These are phyloP conservation scores for Brachyrhaphis roseni DNA, from an alignment of 2,797 vertebrate genomes.

Conservation along the genomic window DNA sequence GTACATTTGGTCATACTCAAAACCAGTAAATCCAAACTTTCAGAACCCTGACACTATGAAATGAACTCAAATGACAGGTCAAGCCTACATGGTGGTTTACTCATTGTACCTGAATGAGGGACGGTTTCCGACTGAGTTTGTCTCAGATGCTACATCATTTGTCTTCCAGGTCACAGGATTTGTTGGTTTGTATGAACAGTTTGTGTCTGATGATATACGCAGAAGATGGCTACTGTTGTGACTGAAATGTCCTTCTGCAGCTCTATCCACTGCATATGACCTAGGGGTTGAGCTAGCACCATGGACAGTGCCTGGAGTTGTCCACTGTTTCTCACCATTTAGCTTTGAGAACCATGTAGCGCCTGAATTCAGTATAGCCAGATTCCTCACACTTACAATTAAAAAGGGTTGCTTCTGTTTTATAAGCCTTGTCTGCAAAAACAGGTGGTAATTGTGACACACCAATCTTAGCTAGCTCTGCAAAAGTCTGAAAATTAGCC, in stretches of 20 bases:
- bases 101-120: too few species aligned
- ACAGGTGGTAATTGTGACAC: neutral
- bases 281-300: neutral
- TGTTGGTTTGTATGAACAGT: neutral
- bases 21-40: neutral
- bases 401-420: neutral
- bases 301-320: constrained; percentile 1
- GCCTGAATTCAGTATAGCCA: neutral
- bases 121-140: too few species aligned
- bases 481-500: too few species aligned
- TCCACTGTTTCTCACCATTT: neutral
- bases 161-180: neutral
- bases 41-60: neutral
- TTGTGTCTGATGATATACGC: neutral
- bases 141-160: too few species aligned
- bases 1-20: neutral
- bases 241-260: neutral
- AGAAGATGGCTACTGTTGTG: neutral
- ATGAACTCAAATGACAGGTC: too few species aligned
- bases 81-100: too few species aligned
- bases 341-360: neutral
- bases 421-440: neutral
- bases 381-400: neutral
- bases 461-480: too few species aligned
- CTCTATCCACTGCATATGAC: neutral